Conservation (phyloP, 2,113 vertebrate species). For the Rutilus rutilus region DNA sequence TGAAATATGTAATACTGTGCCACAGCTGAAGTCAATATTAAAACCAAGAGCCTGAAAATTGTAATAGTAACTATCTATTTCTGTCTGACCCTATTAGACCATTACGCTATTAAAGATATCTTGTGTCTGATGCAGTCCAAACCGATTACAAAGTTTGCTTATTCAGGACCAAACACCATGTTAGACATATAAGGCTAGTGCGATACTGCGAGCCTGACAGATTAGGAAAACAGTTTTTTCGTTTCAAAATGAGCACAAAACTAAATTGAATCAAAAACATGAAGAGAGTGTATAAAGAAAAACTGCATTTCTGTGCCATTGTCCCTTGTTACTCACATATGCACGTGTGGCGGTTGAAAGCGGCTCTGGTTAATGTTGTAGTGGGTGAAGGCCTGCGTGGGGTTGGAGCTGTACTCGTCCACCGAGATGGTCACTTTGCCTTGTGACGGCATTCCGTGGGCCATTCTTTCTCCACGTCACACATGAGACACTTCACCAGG, state of each 20-base stretch:
- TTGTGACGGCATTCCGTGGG: constrained; percentile 92
- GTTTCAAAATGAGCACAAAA: background rate
- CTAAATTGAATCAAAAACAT: background rate
- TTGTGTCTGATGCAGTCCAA: constrained; percentile 12
- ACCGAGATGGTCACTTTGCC: constrained; percentile 95
- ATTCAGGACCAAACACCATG: background rate
- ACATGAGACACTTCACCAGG: constrained; percentile 91
- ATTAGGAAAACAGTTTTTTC: background rate
- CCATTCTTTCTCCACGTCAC: constrained; percentile 91
- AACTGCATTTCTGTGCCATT: background rate
- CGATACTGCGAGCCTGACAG: background rate
- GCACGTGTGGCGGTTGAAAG: constrained; percentile 97
- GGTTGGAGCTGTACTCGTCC: constrained; percentile 99
- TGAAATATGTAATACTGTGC: constrained; percentile 6
- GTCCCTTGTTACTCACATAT: constrained; percentile 87
- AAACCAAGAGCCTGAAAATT: constrained; percentile 16
- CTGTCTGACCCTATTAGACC: background rate
- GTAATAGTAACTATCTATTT: constrained; percentile 11
- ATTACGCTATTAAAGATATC: constrained; percentile 19
- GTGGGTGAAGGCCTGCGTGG: constrained; percentile 96
- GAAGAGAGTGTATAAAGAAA: background rate
- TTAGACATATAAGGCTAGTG: constrained; percentile 9
- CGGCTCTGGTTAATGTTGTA: constrained; percentile 99
- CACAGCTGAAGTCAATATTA: constrained; percentile 2
- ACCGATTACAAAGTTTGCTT: constrained; percentile 16